These are phyloP conservation scores for Gracilinanus agilis DNA, from an alignment of 2,113 vertebrate species.

Conservation along the genomic window DNA sequence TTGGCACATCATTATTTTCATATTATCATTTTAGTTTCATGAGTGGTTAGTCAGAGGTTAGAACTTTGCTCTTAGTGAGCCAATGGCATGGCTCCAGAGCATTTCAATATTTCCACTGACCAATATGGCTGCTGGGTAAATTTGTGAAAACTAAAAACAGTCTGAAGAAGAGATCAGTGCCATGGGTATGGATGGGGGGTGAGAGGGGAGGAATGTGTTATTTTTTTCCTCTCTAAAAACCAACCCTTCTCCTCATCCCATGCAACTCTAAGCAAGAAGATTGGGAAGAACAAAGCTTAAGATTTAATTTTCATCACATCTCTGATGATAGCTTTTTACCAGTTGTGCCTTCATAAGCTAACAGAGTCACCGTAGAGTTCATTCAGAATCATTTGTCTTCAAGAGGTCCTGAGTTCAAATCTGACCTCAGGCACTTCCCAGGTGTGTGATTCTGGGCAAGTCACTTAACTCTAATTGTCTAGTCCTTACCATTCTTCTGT, in stretches of 20 bases:
- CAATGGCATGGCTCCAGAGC: background rate
- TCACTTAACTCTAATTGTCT: background rate
- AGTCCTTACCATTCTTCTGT: background rate
- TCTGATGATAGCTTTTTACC: background rate
- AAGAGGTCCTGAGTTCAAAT: background rate
- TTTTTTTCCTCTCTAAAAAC: background rate
- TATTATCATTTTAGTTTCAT: constrained; percentile 3
- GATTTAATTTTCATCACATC: background rate
- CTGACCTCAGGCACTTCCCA: background rate
- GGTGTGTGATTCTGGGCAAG: background rate
- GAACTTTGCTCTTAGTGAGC: background rate
- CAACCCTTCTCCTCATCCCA: background rate
- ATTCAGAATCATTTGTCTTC: background rate
- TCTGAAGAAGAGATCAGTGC: background rate
- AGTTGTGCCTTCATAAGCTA: background rate
- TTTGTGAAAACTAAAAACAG: background rate
- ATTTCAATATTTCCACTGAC: background rate
- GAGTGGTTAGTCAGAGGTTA: constrained; percentile 13
- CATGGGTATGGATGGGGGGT: too few relatives aligned
- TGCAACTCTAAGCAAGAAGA: background rate
- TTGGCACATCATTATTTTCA: background rate
- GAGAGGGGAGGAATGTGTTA: background rate
- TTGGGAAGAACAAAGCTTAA: background rate
- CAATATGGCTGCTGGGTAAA: background rate
- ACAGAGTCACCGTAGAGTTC: background rate